phyloP scores from a whole-genome alignment of 2,888 invertebrate genomes.

The Chymomyza amoena region DNA sequence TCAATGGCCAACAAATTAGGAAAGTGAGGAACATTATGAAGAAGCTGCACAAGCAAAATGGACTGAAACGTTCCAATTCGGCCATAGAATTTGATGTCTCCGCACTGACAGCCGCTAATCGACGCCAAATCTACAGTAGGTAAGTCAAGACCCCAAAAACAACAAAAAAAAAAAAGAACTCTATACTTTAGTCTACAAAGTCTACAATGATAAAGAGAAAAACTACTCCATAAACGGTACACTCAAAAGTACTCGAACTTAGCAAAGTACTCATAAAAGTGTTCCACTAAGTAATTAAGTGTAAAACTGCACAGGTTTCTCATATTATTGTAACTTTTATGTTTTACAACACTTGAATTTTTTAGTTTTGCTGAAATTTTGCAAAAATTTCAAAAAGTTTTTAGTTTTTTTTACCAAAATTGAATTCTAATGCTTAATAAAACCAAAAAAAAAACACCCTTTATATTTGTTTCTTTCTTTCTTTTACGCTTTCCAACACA shows the following conservation, averaged over 20 bases:
- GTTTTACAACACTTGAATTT: not conserved
- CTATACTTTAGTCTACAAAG: not conserved
- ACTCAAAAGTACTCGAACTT: not conserved
- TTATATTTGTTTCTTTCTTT: slow-evolving; percentile 32
- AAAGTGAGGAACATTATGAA: slow-evolving; percentile 81
- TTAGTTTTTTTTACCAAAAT: not conserved
- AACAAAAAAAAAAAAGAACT: slow-evolving; percentile 23
- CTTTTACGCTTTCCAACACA: slow-evolving; percentile 3
- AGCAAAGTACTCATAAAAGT: not conserved
- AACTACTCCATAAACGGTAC: not conserved
- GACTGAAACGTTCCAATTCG: slow-evolving; percentile 84
- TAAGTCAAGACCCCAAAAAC: slow-evolving; percentile 58
- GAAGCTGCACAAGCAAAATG: slow-evolving; percentile 77
- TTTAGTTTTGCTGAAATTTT: slow-evolving; percentile 33
- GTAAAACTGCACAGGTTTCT: slow-evolving; percentile 51
- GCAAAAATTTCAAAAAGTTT: slow-evolving; percentile 9
- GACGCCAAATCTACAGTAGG: slow-evolving; percentile 82
- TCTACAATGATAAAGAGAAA: slow-evolving; percentile 6
- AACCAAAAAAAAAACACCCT: slow-evolving; percentile 10
- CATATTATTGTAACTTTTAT: slow-evolving; percentile 20
- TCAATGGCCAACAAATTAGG: slow-evolving; percentile 45
- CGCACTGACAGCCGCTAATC: slow-evolving; percentile 83
- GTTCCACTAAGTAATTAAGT: not conserved
- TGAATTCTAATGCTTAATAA: not conserved
- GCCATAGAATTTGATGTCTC: slow-evolving; percentile 84